A percentile compares a stretch with the other conserved stretches of the same genome.
Conservation (phyloP, 2,797 vertebrate species). For the Liasis olivaceus region DNA sequence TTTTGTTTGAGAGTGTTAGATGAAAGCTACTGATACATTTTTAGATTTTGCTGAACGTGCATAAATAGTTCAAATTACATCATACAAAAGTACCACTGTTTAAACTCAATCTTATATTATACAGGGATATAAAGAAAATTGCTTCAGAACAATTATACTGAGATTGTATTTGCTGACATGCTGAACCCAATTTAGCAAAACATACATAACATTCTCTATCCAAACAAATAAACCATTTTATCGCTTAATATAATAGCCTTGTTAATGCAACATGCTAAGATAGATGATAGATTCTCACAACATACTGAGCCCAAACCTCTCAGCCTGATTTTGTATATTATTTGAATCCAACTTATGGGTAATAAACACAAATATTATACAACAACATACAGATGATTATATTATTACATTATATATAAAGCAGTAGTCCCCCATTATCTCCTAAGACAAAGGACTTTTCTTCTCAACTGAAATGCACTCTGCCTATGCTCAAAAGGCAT, state of each 20-base stretch:
- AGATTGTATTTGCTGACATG: not conserved
- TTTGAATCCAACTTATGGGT: not conserved
- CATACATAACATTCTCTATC: not conserved
- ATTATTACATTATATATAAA: not conserved
- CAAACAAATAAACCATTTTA: not conserved
- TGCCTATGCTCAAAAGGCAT: not conserved
- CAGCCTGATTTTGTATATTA: not conserved
- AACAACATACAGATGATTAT: not conserved
- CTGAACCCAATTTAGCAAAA: not conserved
- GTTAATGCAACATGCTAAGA: not conserved
- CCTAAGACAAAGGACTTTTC: not conserved
- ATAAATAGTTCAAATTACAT: not conserved
- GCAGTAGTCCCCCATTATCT: not conserved
- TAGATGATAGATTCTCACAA: not conserved
- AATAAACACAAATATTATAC: not conserved
- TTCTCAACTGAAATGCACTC: not conserved
- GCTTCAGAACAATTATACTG: not conserved
- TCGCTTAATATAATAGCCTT: not conserved
- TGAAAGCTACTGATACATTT: not conserved
- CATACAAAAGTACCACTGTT: not conserved
- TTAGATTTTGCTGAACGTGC: not conserved
- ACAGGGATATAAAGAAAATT: not conserved
- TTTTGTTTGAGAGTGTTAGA: not conserved
- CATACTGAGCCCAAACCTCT: not conserved
- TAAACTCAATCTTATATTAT: not conserved